phyloP scores from a whole-genome alignment of 2,113 vertebrate species.

The Hippocampus abdominalis region DNA sequence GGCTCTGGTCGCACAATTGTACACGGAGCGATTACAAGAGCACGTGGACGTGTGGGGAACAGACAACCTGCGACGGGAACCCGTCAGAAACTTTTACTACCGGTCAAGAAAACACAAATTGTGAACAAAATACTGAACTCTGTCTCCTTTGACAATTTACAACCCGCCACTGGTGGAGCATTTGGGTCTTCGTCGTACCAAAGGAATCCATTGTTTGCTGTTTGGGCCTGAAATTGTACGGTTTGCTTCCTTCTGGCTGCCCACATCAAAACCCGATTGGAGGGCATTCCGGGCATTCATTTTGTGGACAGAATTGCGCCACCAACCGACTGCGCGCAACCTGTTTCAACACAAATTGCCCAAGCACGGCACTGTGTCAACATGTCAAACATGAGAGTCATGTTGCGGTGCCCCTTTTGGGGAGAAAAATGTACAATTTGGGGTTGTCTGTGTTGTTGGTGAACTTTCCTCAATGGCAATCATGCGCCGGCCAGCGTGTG shows the following conservation, averaged over 20 bases:
- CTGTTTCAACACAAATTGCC: not conserved
- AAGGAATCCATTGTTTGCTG: not conserved
- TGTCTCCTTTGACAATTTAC: not conserved
- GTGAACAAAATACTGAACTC: too few species aligned
- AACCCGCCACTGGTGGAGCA: not conserved
- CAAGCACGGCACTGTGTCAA: not conserved
- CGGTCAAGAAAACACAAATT: not conserved
- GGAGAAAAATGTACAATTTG: not conserved
- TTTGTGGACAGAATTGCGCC: not conserved
- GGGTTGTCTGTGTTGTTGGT: conserved; percentile 6
- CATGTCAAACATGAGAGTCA: conserved; percentile 4
- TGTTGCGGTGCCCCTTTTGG: not conserved
- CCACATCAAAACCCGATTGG: not conserved
- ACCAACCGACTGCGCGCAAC: not conserved
- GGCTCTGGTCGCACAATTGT: conserved; percentile 12
- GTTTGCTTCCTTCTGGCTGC: not conserved
- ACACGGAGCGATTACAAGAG: conserved; percentile 31
- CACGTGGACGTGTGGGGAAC: conserved; percentile 20
- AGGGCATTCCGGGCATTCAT: not conserved
- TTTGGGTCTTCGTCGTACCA: not conserved
- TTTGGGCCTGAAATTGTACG: not conserved
- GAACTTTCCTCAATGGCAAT: conserved; percentile 11
- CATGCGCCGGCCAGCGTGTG: not conserved
- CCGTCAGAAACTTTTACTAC: conserved; percentile 8
- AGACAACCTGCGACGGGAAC: not conserved